These are phyloP conservation scores for Hypsibius dujardini DNA, from an alignment of 1,140 invertebrate genomes.

Conservation along the genomic window DNA sequence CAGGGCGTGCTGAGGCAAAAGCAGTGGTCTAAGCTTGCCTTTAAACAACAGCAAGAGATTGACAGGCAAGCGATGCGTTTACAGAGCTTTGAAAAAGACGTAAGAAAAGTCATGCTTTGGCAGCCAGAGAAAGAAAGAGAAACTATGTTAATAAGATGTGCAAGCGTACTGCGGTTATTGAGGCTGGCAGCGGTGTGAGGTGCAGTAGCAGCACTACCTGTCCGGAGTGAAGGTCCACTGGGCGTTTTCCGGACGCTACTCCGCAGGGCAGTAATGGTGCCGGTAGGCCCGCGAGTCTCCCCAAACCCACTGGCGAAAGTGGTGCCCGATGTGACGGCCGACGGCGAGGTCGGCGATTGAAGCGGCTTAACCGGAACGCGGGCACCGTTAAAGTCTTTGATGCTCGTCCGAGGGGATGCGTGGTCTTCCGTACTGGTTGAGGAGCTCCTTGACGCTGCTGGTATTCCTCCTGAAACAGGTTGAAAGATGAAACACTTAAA, in stretches of 20 bases:
- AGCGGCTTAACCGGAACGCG: not conserved
- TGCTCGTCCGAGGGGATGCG: not conserved
- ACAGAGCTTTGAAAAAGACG: not conserved
- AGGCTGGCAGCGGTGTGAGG: not conserved
- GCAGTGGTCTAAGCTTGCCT: not conserved
- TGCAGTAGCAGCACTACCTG: not conserved
- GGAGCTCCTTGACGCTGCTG: not conserved
- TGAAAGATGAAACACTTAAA: too few relatives aligned
- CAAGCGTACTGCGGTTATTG: conserved; percentile 9
- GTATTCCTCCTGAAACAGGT: not conserved
- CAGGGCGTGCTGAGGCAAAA: too few relatives aligned
- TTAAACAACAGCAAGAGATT: not conserved
- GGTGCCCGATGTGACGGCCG: not conserved
- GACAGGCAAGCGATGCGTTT: not conserved
- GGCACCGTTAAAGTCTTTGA: conserved; percentile 13
- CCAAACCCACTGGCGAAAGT: not conserved
- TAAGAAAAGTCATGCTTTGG: not conserved
- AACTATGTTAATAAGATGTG: not conserved
- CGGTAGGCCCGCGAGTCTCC: not conserved
- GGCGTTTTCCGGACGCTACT: not conserved
- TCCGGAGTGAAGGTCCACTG: conserved; percentile 1
- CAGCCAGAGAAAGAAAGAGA: too few relatives aligned
- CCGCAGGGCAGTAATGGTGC: not conserved
- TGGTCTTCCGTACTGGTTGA: not conserved
- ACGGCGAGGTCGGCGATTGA: not conserved